Evolutionary conservation across 2,797 vertebrate species (phyloP).

Genomic region (Catharus ustulatus): DNA sequence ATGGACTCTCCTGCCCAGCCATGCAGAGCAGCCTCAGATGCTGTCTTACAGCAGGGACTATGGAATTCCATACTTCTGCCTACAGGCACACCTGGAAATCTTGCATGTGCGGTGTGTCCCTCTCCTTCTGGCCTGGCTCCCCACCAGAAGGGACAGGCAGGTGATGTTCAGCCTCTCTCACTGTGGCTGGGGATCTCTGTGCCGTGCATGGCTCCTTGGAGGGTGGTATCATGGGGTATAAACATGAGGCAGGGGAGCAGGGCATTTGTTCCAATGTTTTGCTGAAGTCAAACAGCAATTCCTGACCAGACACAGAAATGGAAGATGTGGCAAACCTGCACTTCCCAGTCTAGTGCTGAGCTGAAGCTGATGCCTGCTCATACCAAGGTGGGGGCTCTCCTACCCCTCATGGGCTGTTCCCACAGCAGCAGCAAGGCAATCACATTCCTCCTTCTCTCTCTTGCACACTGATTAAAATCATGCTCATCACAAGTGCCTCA

Average conservation of each 20-base stretch:
- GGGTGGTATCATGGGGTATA: rapidly evolving
- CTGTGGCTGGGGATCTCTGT: neutral
- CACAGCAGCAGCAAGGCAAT: neutral
- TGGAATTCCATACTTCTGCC: neutral
- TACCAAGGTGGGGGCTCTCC: neutral
- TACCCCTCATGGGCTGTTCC: neutral
- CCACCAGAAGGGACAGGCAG: rapidly evolving
- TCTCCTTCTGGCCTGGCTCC: neutral
- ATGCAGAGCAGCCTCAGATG: neutral
- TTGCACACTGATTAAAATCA: neutral
- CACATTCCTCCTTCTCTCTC: neutral
- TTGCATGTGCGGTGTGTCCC: rapidly evolving
- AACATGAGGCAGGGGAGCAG: neutral
- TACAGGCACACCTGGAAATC: neutral
- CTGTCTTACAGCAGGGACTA: neutral
- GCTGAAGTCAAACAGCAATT: neutral
- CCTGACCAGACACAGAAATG: neutral
- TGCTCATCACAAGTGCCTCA: neutral
- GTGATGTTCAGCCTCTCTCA: neutral
- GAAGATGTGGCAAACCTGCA: neutral
- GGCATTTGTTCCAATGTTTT: neutral
- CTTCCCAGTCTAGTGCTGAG: rapidly evolving
- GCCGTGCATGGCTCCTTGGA: rapidly evolving
- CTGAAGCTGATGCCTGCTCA: rapidly evolving
- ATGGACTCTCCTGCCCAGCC: neutral